These are phyloP conservation scores for Spilogale gracilis DNA, from an alignment of 2,113 vertebrate genomes.

Conservation along the genomic window DNA sequence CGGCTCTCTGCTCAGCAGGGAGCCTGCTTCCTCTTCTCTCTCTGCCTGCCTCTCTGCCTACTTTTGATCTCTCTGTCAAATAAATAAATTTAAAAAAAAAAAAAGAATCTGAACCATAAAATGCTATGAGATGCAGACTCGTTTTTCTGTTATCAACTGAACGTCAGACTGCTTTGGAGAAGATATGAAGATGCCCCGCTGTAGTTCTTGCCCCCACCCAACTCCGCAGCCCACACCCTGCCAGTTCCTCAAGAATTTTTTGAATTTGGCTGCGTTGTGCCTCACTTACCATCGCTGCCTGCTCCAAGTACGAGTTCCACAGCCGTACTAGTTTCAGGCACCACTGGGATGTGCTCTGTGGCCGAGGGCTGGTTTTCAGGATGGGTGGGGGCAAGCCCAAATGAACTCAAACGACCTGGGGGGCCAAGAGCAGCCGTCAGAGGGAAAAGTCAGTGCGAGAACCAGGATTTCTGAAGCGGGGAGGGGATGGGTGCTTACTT, in stretches of 20 bases:
- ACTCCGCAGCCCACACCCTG: background rate
- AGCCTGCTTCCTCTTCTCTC: too few relatives aligned
- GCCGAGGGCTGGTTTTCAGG: constrained; percentile 75
- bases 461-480: background rate
- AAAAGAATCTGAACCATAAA: background rate
- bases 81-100: too few relatives aligned
- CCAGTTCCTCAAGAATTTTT: background rate
- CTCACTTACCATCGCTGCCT: constrained; percentile 74
- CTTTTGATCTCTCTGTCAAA: too few relatives aligned
- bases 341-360: constrained; percentile 70
- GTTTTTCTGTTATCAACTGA: background rate
- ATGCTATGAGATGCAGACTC: background rate
- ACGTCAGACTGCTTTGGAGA: background rate
- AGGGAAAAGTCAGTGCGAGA: background rate
- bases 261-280: background rate
- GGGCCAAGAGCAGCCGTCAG: background rate
- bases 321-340: constrained; percentile 59
- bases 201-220: background rate
- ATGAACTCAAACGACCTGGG: constrained; percentile 87
- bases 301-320: constrained; percentile 76
- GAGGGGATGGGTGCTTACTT: constrained; percentile 68
- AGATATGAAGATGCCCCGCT: background rate
- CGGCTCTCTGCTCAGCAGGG: too few relatives aligned
- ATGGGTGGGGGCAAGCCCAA: constrained; percentile 82
- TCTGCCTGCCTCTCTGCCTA: too few relatives aligned